Conservation (phyloP, 2,113 vertebrate species). For the Lontra canadensis region DNA sequence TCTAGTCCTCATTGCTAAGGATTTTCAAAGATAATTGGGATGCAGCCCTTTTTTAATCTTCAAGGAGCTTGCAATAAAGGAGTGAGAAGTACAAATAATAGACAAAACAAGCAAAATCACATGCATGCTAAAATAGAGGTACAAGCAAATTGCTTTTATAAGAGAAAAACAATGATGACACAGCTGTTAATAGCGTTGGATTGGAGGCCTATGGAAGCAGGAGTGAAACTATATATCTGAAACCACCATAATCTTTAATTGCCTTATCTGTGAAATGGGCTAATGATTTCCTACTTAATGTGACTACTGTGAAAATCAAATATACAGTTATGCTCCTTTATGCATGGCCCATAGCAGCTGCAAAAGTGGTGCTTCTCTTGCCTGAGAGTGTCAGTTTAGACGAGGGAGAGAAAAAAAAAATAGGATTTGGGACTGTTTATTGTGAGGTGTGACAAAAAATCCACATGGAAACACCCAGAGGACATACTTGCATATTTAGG, state of each 20-base stretch:
- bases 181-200: neutral
- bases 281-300: fast-evolving
- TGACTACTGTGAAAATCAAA: neutral
- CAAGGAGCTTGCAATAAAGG: neutral
- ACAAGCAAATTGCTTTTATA: fast-evolving
- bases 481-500: neutral
- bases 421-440: no score
- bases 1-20: neutral
- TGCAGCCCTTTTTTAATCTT: fast-evolving
- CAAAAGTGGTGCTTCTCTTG: neutral
- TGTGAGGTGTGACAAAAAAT: no score
- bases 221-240: fast-evolving
- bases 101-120: neutral
- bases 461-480: neutral
- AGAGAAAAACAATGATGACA: neutral
- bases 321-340: fast-evolving
- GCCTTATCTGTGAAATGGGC: neutral
- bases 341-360: fast-evolving
- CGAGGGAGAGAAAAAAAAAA: neutral
- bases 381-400: neutral
- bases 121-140: fast-evolving
- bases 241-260: no score
- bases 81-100: neutral
- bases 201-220: neutral
- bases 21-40: neutral